Evolutionary conservation across 1,140 invertebrate genomes (phyloP), one percentile per base, ranked within the genome.

Genomic region (Drosophila navojoa): DNA sequence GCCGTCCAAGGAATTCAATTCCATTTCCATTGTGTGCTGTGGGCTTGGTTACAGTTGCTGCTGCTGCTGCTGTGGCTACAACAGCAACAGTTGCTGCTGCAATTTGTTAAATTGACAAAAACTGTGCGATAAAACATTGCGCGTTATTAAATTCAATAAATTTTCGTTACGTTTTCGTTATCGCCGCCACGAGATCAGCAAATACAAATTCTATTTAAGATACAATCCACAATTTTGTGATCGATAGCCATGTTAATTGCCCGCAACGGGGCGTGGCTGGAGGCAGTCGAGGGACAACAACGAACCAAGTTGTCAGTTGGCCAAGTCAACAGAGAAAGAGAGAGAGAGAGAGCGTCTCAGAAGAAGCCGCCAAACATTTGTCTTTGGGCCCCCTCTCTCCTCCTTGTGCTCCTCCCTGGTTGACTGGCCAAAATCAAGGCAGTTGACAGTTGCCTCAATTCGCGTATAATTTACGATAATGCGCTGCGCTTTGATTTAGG

Each of bases 71-170:
- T 44, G n/a, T n/a, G 5, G 27, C 27, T 44, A 16, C 25, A 10
- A 45, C 38, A 59, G 60, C 38, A 42, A 54, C 71, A 76, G 74
- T 54, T 79, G 81, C 60, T 38, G 60, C 64, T 47, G 82, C 82
- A 87, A 89, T 87, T 87, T 87, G 84, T 89, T 87, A 87, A 87
- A 87, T 87, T 87, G 82, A 87, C 82, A 87, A 87, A 87, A 87
- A 87, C 82, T 82, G 69, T 73, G 79, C 85, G 85, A 87, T 87
- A 87, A 86, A 86, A 89, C 84, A 82, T 87, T 70, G 85, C 84
- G 82, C 80, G 84, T 89, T 89, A 89, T 89, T 89, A 89, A 89
- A 89, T 89, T 89, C 84, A 89, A 89, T 89, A 89, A 89, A 89
- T 90, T 89, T 82, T 40, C 50, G 19, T 55, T 29, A 45, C 42